Evolutionary conservation across 2,797 vertebrate genomes (phyloP).

Genomic region (Acropternis orthonyx): DNA sequence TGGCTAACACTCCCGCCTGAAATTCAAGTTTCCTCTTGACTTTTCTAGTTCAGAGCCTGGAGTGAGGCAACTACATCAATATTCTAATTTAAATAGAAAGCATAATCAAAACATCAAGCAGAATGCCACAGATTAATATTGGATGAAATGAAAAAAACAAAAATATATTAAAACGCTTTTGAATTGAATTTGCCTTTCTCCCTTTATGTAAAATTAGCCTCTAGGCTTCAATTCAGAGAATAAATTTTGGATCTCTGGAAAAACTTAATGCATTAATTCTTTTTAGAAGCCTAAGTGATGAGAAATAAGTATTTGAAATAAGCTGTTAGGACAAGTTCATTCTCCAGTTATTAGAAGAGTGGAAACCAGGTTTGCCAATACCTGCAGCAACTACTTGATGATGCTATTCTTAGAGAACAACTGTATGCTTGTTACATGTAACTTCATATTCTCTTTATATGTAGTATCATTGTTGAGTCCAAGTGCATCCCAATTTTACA

Average conservation of each 20-base stretch:
- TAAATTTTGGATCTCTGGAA: not conserved
- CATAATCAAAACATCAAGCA: constrained; percentile 4
- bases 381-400: not conserved
- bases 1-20: not conserved
- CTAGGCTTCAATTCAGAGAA: not conserved
- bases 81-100: constrained; percentile 10
- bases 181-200: not conserved
- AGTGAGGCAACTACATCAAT: not conserved
- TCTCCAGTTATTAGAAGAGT: not conserved
- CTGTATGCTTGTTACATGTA: not conserved
- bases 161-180: not conserved
- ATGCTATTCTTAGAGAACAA: not conserved
- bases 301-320: not conserved
- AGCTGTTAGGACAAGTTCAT: not conserved
- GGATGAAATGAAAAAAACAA: constrained; percentile 3
- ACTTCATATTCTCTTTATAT: not conserved
- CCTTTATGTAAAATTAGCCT: not conserved
- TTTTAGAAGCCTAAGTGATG: not conserved
- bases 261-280: not conserved
- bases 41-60: not conserved
- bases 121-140: not conserved
- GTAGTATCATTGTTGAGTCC: not conserved
- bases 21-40: not conserved
- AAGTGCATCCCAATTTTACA: not conserved
- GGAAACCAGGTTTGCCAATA: not conserved